Base-by-base conservation (phyloP, 2,888 invertebrate species). In the Bellardia bayeri region DNA sequence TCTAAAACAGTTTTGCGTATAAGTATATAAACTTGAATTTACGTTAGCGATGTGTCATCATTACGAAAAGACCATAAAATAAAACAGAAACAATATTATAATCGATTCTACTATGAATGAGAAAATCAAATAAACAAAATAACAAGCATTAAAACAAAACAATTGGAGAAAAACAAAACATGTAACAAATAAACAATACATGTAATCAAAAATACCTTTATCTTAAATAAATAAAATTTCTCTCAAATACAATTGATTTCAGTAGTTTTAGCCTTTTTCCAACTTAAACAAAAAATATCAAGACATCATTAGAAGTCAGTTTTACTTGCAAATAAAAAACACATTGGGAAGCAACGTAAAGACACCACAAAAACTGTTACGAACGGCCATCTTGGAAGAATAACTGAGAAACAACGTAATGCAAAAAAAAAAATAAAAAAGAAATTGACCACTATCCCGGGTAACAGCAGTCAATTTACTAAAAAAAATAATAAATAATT, bases 311-410 rank as follows among this genome's bases (percentile, higher is more conserved):
- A 45, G 40, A 66, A 69, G 51, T 14, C 58, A 81, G 64, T 9
- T 85, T 82, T 78, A 80, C 40, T 82, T 69, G 66, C 63, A 76
- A 75, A 49, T 63, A 83, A 86, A 80, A 74, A 51, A 81, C 72
- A 79, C 64, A 68, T 45, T 72, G 58, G 75, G 61, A 88, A 86
- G 68, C 79, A 80, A 72, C 85, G 72, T 84, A 88, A 88, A 88
- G 89, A 90, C 89, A 90, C 89, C 89, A 90, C 89, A 90, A 90
- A 91, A 91, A 92, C 91, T 91, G 91, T 92, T 93, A 91, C 91
- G 92, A 89, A 91, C 92, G 92, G 92, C 92, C 92, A 92, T 92
- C 92, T 92, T 92, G 92, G 90, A 92, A 91, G 89, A 91, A 90
- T 89, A 69, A 72, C 89, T 89, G 88, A 81, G 68, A 79, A 80